Conservation (phyloP, 2,113 vertebrate species). For the Tamias sibiricus region DNA sequence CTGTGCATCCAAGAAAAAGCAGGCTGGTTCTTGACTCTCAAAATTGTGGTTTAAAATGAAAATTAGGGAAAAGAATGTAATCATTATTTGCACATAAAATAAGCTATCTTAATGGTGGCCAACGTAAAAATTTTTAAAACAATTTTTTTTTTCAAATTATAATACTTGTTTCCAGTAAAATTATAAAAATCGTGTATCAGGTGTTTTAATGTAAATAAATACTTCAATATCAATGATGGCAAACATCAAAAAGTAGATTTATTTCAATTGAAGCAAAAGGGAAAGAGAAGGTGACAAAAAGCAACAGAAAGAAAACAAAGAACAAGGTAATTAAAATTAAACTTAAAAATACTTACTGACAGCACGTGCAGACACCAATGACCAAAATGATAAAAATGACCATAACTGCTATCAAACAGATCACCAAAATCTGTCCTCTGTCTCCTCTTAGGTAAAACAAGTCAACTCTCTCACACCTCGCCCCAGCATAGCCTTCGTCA, state of each 20-base stretch:
- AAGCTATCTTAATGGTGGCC: background rate
- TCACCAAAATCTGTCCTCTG: conserved; percentile 87
- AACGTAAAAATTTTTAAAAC: background rate
- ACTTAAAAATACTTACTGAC: conserved; percentile 87
- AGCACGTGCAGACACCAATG: conserved; percentile 87
- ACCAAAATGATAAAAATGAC: conserved; percentile 88
- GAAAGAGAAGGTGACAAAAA: background rate
- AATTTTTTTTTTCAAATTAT: conserved; percentile 41
- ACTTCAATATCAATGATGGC: background rate
- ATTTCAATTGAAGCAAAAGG: background rate
- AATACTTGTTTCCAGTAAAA: background rate
- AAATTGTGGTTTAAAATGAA: background rate
- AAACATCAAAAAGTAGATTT: background rate
- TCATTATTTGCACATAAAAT: background rate
- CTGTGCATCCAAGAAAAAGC: background rate
- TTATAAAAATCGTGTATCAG: background rate
- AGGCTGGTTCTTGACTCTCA: background rate
- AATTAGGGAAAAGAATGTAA: background rate
- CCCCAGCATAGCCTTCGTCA: conserved; percentile 86
- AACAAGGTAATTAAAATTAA: background rate
- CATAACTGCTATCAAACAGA: conserved; percentile 86
- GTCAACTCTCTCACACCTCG: conserved; percentile 90
- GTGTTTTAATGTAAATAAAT: conserved; percentile 28
- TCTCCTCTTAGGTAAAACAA: conserved; percentile 83
- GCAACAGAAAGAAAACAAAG: background rate